These are phyloP conservation scores for Willisornis vidua DNA, from an alignment of 2,113 vertebrate genomes.

Conservation along the genomic window DNA sequence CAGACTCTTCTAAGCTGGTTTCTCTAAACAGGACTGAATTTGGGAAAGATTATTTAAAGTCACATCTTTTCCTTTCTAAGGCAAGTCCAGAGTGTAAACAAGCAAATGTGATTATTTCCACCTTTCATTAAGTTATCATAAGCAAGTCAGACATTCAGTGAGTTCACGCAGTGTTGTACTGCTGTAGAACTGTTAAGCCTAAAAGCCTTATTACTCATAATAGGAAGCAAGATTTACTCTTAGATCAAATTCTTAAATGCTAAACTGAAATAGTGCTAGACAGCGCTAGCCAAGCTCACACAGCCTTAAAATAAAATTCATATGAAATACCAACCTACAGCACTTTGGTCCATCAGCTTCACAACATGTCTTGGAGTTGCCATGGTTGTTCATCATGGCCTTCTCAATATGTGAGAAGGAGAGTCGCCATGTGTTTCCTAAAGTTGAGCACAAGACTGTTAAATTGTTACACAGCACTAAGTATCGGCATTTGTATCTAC, in stretches of 20 bases:
- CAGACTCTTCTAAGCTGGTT: not conserved
- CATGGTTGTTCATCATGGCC: conserved; percentile 77
- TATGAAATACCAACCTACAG: conserved; percentile 78
- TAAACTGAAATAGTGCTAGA: not conserved
- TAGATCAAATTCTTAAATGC: not conserved
- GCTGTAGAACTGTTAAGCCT: not conserved
- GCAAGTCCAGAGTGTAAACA: not conserved
- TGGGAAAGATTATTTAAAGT: not conserved
- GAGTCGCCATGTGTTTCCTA: conserved; percentile 82
- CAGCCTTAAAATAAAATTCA: not conserved
- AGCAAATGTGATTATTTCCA: not conserved
- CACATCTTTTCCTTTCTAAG: not conserved
- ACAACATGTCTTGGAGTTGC: conserved; percentile 81
- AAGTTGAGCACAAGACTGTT: conserved; percentile 26
- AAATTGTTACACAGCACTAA: not conserved
- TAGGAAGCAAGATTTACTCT: not conserved
- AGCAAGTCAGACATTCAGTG: not conserved
- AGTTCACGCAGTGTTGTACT: not conserved
- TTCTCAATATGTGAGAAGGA: conserved; percentile 90
- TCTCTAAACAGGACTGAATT: not conserved
- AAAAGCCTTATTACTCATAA: not conserved
- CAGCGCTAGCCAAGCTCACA: not conserved
- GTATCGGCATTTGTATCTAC: not conserved
- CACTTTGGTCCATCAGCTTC: conserved; percentile 72
- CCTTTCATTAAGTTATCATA: not conserved